Evolutionary conservation across 2,113 vertebrate genomes (phyloP).

Genomic region (Limanda limanda): DNA sequence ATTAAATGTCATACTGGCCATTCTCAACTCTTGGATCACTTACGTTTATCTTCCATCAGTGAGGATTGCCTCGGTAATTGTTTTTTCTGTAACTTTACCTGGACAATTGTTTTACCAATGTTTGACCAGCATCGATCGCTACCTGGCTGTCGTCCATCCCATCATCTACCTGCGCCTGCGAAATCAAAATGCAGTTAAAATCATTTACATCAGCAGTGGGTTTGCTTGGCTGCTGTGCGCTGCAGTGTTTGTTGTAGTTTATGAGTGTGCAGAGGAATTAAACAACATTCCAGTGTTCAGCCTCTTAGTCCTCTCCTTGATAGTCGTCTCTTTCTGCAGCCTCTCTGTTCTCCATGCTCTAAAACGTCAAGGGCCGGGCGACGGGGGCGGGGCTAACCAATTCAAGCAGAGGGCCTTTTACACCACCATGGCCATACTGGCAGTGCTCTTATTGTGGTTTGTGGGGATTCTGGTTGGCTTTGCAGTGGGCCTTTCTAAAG

Average conservation of each 20-base stretch:
- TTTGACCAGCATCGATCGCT: slow-evolving; percentile 32
- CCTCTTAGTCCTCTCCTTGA: no score
- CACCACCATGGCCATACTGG: no score
- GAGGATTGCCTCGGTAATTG: rapidly evolving
- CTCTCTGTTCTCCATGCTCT: no score
- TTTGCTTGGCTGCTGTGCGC: slow-evolving; percentile 7
- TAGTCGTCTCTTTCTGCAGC: no score
- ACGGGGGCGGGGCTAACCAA: no score
- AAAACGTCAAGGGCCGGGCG: no score
- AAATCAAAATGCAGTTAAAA: neutral
- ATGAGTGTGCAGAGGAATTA: no score
- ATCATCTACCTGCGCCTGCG: slow-evolving; percentile 15
- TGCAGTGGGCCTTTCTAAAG: no score
- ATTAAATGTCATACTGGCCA: rapidly evolving
- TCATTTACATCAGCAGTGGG: neutral
- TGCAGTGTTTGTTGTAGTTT: rapidly evolving
- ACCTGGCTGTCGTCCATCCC: slow-evolving; percentile 37
- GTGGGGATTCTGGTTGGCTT: no score
- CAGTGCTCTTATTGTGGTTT: no score
- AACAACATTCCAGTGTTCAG: no score
- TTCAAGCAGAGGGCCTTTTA: no score
- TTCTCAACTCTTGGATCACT: rapidly evolving
- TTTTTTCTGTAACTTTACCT: neutral
- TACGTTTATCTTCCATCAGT: rapidly evolving
- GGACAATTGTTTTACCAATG: neutral